Base-by-base conservation (phyloP, 2,797 vertebrate genomes). In the Coregonus ussuriensis region DNA sequence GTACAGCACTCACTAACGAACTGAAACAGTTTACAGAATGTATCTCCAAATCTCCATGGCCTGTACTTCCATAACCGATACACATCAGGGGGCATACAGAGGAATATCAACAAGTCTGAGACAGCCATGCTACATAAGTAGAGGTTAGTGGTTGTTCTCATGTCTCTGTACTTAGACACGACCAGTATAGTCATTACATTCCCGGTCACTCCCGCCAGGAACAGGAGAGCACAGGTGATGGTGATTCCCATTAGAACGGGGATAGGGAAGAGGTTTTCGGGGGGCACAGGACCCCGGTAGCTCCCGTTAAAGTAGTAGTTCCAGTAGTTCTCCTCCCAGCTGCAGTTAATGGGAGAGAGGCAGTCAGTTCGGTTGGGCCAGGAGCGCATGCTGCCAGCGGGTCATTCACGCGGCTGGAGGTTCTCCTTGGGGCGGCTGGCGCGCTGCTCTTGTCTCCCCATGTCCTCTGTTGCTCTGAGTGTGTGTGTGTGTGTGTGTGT, bases 81-180 rank as follows among this genome's bases (percentile, higher is more conserved):
- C 51, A 99, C 94, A 88, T 99, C 98, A 65, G 99, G 93, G 0
- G 98, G 98, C 97, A 99, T 97, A 81, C 98, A 99, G 68, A 98
- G 91, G 84, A 99, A 98, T 85, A 99, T 98, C 53, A 99, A 93
- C 71, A 99, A 90, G 91, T 99, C 98, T 0, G 98, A 99, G 66
- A 98, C 95, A 4, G 98, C 98, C 98, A 99, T 98, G 93, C 97
- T 99, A 84, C 96, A 98, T 82, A 99, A 91, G 93, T 99, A 99
- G 71, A 99, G 91, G 92, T 99, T 99, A 81, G 97, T 99, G 79
- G 98, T 99, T 47, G 97, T 98, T 84, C 96, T 96, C 96, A 99
- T 96, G 90, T 97, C 96, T 78, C 95, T 95, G 91, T 96, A 98
- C 83, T 95, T 96, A 0, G 94, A 94, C 83, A 99, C 97, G 86